Percentiles rank a stretch among this genome's conserved stretches.
These are phyloP conservation scores for Drosophila gaucha DNA, from an alignment of 2,888 invertebrate genomes.

Conservation along the genomic window DNA sequence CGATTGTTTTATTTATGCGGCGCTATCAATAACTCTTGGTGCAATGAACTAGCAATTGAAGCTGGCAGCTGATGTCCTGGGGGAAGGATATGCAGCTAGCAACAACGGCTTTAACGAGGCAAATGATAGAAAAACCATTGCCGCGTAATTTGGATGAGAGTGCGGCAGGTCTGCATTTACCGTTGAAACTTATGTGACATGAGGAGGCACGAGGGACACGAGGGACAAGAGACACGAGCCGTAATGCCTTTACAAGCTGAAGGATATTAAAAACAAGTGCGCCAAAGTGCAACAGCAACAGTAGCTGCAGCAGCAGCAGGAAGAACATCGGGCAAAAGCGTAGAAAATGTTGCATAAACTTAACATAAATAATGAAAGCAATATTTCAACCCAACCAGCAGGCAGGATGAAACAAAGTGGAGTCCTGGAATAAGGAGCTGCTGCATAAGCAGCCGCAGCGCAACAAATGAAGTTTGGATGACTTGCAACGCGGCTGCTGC, in stretches of 20 bases:
- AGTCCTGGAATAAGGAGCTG: slow-evolving; percentile 27
- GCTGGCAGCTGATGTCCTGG: slow-evolving; percentile 17
- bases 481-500: slow-evolving; percentile 63
- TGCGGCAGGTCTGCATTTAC: slow-evolving; percentile 35
- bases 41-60: slow-evolving; percentile 57
- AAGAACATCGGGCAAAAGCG: slow-evolving; percentile 31
- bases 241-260: slow-evolving; percentile 76
- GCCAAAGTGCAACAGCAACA: slow-evolving; percentile 46
- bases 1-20: slow-evolving; percentile 34
- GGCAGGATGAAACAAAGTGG: slow-evolving; percentile 49
- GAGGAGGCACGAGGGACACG: background rate
- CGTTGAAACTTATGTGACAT: slow-evolving; percentile 13
- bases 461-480: slow-evolving; percentile 81
- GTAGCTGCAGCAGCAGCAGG: background rate
- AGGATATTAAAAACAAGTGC: slow-evolving; percentile 80
- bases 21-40: slow-evolving; percentile 40
- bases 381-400: slow-evolving; percentile 61
- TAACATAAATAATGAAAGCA: slow-evolving; percentile 79
- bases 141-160: slow-evolving; percentile 56
- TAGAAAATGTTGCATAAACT: slow-evolving; percentile 71
- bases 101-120: slow-evolving; percentile 60
- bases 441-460: slow-evolving; percentile 53
- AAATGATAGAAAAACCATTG: slow-evolving; percentile 71
- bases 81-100: background rate
- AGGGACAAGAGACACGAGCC: too few relatives aligned